Conservation (phyloP, 2,888 invertebrate species). For the Phortica okadai region DNA sequence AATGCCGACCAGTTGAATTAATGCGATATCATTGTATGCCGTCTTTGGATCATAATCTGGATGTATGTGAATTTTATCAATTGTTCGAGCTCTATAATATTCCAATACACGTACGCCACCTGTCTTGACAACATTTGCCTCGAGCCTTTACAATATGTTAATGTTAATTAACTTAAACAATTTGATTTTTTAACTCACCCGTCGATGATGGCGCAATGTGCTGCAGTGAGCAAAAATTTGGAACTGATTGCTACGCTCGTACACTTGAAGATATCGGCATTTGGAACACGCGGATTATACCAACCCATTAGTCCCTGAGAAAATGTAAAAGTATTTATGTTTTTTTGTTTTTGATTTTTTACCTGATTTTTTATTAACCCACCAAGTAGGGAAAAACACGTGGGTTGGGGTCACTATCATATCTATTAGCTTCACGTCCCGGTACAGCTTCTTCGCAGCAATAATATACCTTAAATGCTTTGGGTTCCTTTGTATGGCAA, state of each 20-base stretch:
- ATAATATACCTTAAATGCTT: background rate
- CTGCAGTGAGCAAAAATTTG: slow-evolving; percentile 12
- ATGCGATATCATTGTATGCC: slow-evolving; percentile 14
- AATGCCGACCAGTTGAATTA: background rate
- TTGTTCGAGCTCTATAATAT: background rate
- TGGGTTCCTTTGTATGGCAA: background rate
- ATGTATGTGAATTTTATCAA: background rate
- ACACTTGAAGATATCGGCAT: background rate
- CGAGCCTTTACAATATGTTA: background rate
- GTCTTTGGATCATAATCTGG: background rate
- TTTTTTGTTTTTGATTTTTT: background rate
- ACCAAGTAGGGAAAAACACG: slow-evolving; percentile 37
- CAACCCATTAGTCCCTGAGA: background rate
- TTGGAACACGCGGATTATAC: background rate
- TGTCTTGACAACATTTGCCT: background rate
- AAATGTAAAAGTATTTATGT: background rate
- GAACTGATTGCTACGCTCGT: slow-evolving; percentile 1
- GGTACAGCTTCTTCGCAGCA: background rate
- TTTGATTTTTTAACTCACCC: background rate
- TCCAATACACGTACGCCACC: background rate
- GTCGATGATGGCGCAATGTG: background rate
- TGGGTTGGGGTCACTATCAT: slow-evolving; percentile 9
- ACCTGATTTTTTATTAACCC: background rate
- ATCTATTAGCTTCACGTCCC: background rate
- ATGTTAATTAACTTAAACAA: background rate